phyloP scores from a whole-genome alignment of 2,888 invertebrate genomes.

The Aleiodes testaceus region DNA sequence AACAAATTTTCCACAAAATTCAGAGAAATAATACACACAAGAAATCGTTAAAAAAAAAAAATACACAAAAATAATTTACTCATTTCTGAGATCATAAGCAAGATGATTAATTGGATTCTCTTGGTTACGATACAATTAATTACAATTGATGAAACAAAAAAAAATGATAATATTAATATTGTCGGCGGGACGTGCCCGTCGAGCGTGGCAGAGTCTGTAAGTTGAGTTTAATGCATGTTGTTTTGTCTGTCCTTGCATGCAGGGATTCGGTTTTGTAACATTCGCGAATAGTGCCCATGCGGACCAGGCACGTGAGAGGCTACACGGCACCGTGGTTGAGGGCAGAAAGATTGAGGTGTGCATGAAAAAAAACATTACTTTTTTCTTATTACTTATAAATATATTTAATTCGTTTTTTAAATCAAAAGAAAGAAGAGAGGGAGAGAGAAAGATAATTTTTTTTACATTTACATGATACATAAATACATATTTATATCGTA shows the following conservation, averaged over 20 bases:
- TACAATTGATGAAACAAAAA: background rate
- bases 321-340: conserved; percentile 99
- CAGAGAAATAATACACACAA: background rate
- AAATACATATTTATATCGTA: conserved; percentile 40
- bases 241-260: conserved; percentile 96
- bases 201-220: conserved; percentile 71
- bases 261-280: conserved; percentile 99
- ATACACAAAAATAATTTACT: conserved; percentile 1
- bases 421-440: conserved; percentile 64
- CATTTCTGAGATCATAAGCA: conserved; percentile 1
- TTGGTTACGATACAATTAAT: conserved; percentile 1
- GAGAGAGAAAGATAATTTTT: conserved; percentile 52
- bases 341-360: conserved; percentile 99
- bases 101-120: no score
- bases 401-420: conserved; percentile 71
- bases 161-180: conserved; percentile 18
- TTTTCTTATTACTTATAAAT: conserved; percentile 74
- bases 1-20: background rate
- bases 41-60: no score
- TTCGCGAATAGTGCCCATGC: conserved; percentile 99
- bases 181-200: conserved; percentile 49
- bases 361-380: conserved; percentile 79
- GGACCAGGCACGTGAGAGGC: conserved; percentile 99
- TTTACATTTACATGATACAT: conserved; percentile 63
- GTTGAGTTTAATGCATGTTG: conserved; percentile 88